These are phyloP conservation scores for Bucco capensis DNA, from an alignment of 2,113 vertebrate genomes.

Conservation along the genomic window DNA sequence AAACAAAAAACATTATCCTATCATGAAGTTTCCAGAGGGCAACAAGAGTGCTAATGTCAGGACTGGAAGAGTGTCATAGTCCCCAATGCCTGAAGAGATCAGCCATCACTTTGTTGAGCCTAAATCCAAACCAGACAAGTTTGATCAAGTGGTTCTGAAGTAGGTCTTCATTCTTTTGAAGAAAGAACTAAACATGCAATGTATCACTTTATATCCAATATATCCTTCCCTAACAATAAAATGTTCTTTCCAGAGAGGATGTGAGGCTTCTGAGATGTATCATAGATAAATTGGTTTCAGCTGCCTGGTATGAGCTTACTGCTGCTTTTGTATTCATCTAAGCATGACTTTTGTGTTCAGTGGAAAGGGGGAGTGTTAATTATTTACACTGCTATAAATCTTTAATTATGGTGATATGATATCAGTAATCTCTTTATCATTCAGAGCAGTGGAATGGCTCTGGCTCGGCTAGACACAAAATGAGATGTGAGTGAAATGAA, in stretches of 20 bases:
- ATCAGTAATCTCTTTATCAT: neutral
- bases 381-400: conserved; percentile 25
- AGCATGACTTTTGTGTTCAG: conserved; percentile 17
- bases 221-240: neutral
- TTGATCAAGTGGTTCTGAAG: neutral
- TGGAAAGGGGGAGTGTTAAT: conserved; percentile 25
- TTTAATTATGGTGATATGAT: neutral
- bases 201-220: neutral
- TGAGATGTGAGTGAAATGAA: neutral
- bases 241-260: neutral
- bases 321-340: conserved; percentile 11
- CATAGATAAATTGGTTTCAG: neutral
- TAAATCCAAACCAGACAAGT: neutral
- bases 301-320: neutral
- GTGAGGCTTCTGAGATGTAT: neutral
- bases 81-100: neutral
- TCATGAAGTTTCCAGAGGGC: neutral
- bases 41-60: neutral
- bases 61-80: neutral
- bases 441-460: neutral
- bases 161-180: neutral
- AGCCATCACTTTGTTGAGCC: neutral
- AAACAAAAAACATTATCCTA: neutral
- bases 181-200: neutral
- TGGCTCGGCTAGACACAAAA: neutral